phyloP scores from a whole-genome alignment of 2,113 vertebrate species.

The Elephantulus edwardii region DNA sequence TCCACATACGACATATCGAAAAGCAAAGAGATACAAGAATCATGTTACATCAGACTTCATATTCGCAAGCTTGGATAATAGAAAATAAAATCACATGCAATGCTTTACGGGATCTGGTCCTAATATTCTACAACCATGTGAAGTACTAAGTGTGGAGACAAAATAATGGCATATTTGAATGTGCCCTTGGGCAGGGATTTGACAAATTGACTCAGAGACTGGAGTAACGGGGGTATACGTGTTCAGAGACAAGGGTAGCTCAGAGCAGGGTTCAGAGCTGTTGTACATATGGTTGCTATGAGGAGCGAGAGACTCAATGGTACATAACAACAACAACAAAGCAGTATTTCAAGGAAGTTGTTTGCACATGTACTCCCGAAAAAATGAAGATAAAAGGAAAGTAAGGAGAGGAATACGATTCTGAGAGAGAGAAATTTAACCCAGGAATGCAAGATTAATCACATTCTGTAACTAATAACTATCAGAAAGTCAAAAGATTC shows the following conservation, averaged over 20 bases:
- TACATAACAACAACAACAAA: no score
- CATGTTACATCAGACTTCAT: background rate
- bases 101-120: background rate
- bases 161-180: background rate
- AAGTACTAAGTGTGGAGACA: background rate
- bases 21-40: constrained; percentile 19
- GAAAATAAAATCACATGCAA: background rate
- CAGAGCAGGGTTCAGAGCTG: no score
- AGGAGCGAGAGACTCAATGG: no score
- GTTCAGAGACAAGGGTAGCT: no score
- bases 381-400: background rate
- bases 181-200: background rate
- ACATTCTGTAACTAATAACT: background rate
- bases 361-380: background rate
- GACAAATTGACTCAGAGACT: no score
- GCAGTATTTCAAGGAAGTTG: background rate
- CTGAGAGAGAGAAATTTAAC: constrained; percentile 6
- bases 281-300: no score
- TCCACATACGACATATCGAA: background rate
- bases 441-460: background rate
- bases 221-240: no score
- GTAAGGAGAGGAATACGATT: background rate
- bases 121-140: background rate
- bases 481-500: background rate
- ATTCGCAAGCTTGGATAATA: background rate